Base-by-base conservation (phyloP, 2,888 invertebrate genomes). In the Apamea sordens region DNA sequence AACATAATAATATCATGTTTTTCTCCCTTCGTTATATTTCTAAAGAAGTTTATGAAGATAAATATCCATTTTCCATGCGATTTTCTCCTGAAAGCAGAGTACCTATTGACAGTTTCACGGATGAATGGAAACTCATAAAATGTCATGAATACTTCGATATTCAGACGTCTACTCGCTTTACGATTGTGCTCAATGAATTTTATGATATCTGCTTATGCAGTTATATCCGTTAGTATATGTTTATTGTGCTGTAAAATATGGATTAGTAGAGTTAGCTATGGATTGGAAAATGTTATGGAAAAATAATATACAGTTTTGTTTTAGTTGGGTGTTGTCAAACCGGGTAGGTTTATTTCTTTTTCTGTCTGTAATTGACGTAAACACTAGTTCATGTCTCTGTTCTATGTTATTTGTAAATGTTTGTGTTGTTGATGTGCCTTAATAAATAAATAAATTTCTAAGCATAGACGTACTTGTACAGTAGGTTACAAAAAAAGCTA, bases 121-220 rank as follows among this genome's bases (percentile, higher is more conserved):
- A 85, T 88, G 89, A 89, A 83, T 82, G 80, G 64, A 88, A 82
- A 74, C 86, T 86, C 89, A 90, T 94, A 94, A 94, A 95, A 91
- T 85, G 88, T 88, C 89, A 92, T 93, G 94, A 93, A 94, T 93
- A 91, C 93, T 91, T 90, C 84, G 88, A 89, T 88, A 91, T 91
- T 92, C 93, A 92, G 90, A 90, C 88, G 91, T 90, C 91, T 92
- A 92, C 92, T 69, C 90, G 84, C 88, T 94, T 94, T 93, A 94
- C 93, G 94, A 94, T 90, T 91, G 79, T 91, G 92, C 91, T 93
- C 92, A 92, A 93, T 94, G 90, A 91, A 88, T 92, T 94, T 93
- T 83, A 83, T 86, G 77, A 76, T 84, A 78, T 82, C 77, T 82
- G 67, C 79, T 83, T 84, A 82, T 73, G 44, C 69, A 80, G 73